Conservation (phyloP, 2,113 vertebrate genomes). For the Mellivora capensis region DNA sequence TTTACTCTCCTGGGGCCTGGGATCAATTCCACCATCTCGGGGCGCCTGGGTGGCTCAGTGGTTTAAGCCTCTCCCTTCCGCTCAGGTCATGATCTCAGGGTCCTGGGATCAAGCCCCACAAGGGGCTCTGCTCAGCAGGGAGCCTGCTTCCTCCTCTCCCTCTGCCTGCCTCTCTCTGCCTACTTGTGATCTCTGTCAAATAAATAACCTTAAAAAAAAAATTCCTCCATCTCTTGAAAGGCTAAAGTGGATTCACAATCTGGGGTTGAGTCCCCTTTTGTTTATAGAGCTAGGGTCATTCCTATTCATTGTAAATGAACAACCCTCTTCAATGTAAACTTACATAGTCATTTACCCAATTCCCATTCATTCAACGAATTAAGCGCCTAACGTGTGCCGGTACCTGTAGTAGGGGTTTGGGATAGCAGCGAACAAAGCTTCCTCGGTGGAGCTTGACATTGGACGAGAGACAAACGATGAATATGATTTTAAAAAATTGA, state of each 20-base stretch:
- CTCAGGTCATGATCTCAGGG: too few species aligned
- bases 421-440: not conserved
- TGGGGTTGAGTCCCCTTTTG: not conserved
- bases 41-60: too few species aligned
- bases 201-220: too few species aligned
- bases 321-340: not conserved
- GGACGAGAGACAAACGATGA: not conserved
- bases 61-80: too few species aligned
- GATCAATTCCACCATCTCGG: not conserved
- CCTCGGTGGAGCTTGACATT: not conserved
- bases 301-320: not conserved
- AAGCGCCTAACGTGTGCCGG: not conserved
- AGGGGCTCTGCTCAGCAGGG: too few species aligned
- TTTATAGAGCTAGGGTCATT: not conserved
- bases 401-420: not conserved
- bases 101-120: too few species aligned
- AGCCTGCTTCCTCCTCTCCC: too few species aligned
- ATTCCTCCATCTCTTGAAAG: not conserved
- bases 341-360: not conserved
- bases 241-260: not conserved
- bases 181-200: too few species aligned
- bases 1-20: not conserved
- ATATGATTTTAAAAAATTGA: not conserved
- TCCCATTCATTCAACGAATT: not conserved
- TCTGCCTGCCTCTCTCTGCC: too few species aligned